phyloP scores from a whole-genome alignment of 1,140 invertebrate genomes.

The Penaeus japonicus region DNA sequence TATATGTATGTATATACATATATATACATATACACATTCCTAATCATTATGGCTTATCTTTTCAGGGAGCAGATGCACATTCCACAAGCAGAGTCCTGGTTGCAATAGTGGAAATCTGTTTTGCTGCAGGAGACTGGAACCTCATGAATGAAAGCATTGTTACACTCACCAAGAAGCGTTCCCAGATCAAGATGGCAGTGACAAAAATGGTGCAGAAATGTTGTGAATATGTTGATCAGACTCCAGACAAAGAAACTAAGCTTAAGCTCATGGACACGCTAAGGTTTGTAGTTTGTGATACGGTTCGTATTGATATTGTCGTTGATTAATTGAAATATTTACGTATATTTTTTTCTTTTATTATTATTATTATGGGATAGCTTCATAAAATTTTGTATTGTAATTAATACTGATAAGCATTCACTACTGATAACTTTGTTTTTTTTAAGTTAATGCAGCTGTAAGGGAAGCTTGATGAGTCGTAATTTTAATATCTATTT shows the following conservation, averaged over 20 bases:
- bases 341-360: background rate
- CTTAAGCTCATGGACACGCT: conserved; percentile 96
- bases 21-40: background rate
- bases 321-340: background rate
- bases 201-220: conserved; percentile 99
- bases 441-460: too few species aligned
- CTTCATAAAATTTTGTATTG: too few species aligned
- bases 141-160: conserved; percentile 94
- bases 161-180: conserved; percentile 89
- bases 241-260: conserved; percentile 87
- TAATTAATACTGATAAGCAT: too few species aligned
- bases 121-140: conserved; percentile 91
- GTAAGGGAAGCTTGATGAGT: too few species aligned
- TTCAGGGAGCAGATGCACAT: conserved; percentile 88
- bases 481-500: too few species aligned
- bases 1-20: too few species aligned
- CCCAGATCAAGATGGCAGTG: conserved; percentile 96
- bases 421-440: too few species aligned
- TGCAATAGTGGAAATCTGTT: conserved; percentile 93
- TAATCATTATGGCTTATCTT: conserved; percentile 38
- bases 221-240: conserved; percentile 86
- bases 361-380: too few species aligned
- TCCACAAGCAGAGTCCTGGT: conserved; percentile 94
- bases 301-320: conserved; percentile 28
- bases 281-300: conserved; percentile 69